Conservation (phyloP, 2,113 vertebrate species). For the Chloropsis hardwickii region DNA sequence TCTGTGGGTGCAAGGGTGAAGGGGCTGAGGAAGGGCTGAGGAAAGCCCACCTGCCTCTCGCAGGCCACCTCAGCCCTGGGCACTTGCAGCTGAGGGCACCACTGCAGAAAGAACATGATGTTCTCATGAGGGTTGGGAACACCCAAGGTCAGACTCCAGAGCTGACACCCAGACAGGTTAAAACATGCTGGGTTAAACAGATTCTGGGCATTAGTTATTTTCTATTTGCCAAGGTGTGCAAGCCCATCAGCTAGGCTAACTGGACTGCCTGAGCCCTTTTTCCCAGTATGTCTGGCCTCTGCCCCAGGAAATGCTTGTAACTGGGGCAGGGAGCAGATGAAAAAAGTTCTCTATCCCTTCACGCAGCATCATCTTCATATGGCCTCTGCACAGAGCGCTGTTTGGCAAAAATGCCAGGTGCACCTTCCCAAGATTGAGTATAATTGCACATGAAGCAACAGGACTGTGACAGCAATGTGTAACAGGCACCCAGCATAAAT, state of each 20-base stretch:
- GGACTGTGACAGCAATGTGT: background rate
- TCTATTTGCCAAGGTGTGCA: background rate
- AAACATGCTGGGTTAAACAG: background rate
- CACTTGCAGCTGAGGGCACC: rapidly evolving
- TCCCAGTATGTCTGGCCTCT: background rate
- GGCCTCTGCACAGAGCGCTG: background rate
- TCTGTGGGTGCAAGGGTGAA: background rate
- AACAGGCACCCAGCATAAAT: background rate
- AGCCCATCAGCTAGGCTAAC: background rate
- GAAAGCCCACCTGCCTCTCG: background rate
- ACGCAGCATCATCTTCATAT: background rate
- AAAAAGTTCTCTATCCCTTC: background rate
- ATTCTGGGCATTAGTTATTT: background rate
- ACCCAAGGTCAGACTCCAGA: background rate
- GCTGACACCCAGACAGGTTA: background rate
- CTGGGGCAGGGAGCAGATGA: background rate
- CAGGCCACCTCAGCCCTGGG: background rate
- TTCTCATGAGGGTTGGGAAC: background rate
- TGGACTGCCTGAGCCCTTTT: background rate
- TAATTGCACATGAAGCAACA: background rate
- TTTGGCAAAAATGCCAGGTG: background rate
- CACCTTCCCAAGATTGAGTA: background rate
- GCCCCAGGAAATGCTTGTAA: background rate
- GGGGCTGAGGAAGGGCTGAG: background rate
- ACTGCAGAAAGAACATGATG: background rate